phyloP scores from a whole-genome alignment of 2,113 vertebrate species.

The Daboia siamensis region DNA sequence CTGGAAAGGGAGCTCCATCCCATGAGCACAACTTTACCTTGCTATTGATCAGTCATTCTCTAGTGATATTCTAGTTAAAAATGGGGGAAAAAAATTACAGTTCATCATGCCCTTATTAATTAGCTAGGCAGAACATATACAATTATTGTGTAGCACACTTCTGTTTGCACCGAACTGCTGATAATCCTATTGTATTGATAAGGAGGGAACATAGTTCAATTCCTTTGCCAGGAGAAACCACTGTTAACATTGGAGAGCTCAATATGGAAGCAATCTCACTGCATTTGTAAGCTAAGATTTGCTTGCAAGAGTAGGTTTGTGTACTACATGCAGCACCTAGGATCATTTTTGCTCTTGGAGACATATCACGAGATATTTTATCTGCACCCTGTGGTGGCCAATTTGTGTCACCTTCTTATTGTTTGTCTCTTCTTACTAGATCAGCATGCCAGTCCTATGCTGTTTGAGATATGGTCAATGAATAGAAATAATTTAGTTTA shows the following conservation, averaged over 20 bases:
- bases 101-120: background rate
- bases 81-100: too few relatives aligned
- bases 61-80: background rate
- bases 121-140: background rate
- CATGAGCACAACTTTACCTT: background rate
- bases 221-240: background rate
- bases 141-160: background rate
- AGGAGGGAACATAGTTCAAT: background rate
- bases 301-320: background rate
- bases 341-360: constrained; percentile 29
- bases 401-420: background rate
- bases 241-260: background rate
- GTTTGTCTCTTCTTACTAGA: background rate
- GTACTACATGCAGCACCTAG: background rate
- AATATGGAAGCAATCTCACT: background rate
- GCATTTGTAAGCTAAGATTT: background rate
- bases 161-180: background rate
- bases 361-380: constrained; percentile 34
- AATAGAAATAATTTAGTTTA: background rate
- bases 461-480: background rate
- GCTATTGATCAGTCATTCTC: background rate
- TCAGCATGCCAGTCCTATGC: background rate
- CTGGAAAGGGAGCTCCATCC: background rate
- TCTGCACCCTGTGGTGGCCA: background rate
- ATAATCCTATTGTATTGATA: background rate